Evolutionary conservation across 2,797 vertebrate genomes (phyloP).

Genomic region (Neostethus bicornis): DNA sequence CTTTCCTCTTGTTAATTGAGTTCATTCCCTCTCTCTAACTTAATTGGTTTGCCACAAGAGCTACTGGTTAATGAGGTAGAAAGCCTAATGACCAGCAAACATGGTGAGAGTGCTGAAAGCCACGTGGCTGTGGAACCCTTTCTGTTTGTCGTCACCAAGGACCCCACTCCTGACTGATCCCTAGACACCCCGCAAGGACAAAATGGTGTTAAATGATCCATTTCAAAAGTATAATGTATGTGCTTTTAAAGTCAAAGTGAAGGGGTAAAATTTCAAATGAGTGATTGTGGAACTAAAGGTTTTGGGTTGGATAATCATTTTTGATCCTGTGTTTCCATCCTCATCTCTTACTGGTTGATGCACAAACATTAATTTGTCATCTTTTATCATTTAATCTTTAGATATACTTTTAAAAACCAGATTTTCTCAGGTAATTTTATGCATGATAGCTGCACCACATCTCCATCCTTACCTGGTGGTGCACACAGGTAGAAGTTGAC

Average conservation of each 20-base stretch:
- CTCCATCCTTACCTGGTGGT: slow-evolving; percentile 38
- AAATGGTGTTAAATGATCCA: slow-evolving; percentile 87
- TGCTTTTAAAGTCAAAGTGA: slow-evolving; percentile 66
- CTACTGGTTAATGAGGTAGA: slow-evolving; percentile 90
- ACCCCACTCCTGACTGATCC: slow-evolving; percentile 21
- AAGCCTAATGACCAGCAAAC: slow-evolving; percentile 87
- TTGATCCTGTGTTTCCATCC: slow-evolving; percentile 23
- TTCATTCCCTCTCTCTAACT: slow-evolving; percentile 84
- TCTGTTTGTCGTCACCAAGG: slow-evolving; percentile 58
- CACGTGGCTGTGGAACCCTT: slow-evolving; percentile 22
- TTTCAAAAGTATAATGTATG: slow-evolving; percentile 76
- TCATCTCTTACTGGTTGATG: slow-evolving; percentile 79
- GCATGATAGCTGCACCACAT: slow-evolving; percentile 15
- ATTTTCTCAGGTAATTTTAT: too few species aligned
- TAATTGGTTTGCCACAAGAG: slow-evolving; percentile 93
- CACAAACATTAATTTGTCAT: slow-evolving; percentile 81
- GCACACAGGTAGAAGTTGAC: slow-evolving; percentile 73
- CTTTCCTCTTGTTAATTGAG: slow-evolving; percentile 86
- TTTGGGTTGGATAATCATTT: slow-evolving; percentile 36
- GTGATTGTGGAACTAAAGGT: slow-evolving; percentile 22
- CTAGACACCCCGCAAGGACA: slow-evolving; percentile 29
- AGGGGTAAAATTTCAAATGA: slow-evolving; percentile 21
- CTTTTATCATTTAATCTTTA: too few species aligned
- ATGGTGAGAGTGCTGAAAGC: slow-evolving; percentile 61
- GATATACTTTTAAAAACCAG: too few species aligned